Evolutionary conservation across 2,113 vertebrate species (phyloP).

Genomic region (Mirounga angustirostris): DNA sequence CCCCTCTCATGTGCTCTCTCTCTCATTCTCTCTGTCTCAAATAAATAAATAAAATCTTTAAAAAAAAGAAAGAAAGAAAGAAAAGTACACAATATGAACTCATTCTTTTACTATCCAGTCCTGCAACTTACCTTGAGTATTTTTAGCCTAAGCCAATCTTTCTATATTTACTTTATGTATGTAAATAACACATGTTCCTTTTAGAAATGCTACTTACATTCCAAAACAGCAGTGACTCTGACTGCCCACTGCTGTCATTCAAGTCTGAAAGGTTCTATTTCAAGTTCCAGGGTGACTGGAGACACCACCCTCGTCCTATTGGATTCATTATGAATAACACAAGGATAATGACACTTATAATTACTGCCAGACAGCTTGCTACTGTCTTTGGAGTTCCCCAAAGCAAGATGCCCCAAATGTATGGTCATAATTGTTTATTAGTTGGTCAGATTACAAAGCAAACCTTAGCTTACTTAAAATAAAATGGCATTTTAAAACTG

Average conservation of each 20-base stretch:
- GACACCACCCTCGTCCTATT: background rate
- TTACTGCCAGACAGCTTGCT: constrained; percentile 11
- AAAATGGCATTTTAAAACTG: background rate
- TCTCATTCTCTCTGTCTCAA: no score
- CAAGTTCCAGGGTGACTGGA: background rate
- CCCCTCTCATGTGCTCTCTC: no score
- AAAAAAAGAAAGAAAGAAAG: no score
- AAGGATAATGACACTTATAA: background rate
- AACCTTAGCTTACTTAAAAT: constrained; percentile 54
- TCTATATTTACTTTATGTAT: constrained; percentile 64
- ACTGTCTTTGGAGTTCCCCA: constrained; percentile 56
- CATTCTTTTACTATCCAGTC: constrained; percentile 47
- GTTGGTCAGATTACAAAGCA: constrained; percentile 53
- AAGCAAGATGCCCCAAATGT: constrained; percentile 25
- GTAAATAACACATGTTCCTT: constrained; percentile 60
- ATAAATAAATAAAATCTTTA: no score
- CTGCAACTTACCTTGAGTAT: constrained; percentile 14
- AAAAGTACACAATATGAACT: constrained; percentile 22
- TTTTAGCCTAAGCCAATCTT: constrained; percentile 55
- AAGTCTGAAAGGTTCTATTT: background rate
- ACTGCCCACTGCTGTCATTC: background rate
- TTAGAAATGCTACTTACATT: constrained; percentile 38
- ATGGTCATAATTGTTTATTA: constrained; percentile 21
- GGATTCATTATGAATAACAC: constrained; percentile 18
- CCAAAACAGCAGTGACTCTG: background rate